These are phyloP conservation scores for Procambarus clarkii DNA, from an alignment of 1,140 invertebrate species.

Conservation along the genomic window DNA sequence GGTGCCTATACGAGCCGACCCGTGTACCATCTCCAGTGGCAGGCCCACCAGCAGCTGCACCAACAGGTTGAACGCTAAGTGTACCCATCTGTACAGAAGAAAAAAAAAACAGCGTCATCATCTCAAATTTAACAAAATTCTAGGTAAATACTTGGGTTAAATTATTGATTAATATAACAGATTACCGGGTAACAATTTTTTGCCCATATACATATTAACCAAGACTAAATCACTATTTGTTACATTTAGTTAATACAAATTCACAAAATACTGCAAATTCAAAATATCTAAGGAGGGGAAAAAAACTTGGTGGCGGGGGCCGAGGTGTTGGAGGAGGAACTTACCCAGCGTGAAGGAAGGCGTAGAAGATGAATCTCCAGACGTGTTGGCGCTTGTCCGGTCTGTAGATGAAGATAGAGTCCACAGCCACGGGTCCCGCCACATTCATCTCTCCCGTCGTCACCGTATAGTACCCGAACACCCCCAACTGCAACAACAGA, in stretches of 20 bases:
- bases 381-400: conserved; percentile 93
- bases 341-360: conserved; percentile 92
- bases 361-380: conserved; percentile 96
- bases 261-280: no score
- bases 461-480: conserved; percentile 93
- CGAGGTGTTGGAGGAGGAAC: neutral
- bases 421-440: conserved; percentile 89
- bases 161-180: no score
- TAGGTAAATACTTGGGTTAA: no score
- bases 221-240: no score
- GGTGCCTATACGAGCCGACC: conserved; percentile 89
- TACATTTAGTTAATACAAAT: no score
- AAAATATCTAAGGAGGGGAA: no score
- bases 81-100: conserved; percentile 87
- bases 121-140: no score
- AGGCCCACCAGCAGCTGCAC: conserved; percentile 94
- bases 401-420: conserved; percentile 94
- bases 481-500: conserved; percentile 85
- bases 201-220: no score
- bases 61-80: conserved; percentile 94
- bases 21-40: conserved; percentile 98
- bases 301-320: no score
- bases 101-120: conserved; percentile 45
- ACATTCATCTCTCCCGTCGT: conserved; percentile 85
- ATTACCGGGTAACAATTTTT: no score